Percentiles rank a stretch among this genome's conserved stretches.
Conservation (phyloP, 2,888 invertebrate species). For the Oligia strigilis region DNA sequence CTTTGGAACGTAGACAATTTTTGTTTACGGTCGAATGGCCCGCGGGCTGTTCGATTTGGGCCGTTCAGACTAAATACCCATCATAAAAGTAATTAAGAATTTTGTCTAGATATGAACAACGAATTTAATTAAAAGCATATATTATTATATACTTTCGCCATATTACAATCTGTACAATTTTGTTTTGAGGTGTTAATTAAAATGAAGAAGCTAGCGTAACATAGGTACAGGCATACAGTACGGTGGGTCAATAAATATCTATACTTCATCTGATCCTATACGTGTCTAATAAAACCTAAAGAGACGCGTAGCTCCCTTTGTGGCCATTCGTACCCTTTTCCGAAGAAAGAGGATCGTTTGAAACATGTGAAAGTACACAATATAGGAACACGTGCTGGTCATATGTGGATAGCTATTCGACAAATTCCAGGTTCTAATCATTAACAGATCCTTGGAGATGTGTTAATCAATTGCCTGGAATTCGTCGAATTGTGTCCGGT, state of each 20-base stretch:
- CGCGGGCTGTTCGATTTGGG: too few species aligned
- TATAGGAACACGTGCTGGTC: background rate
- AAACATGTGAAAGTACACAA: slow-evolving; percentile 26
- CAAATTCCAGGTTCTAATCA: background rate
- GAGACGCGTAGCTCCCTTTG: slow-evolving; percentile 32
- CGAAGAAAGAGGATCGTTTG: slow-evolving; percentile 1
- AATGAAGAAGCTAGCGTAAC: background rate
- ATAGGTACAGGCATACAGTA: background rate
- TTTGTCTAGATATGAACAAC: background rate
- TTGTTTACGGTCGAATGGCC: too few species aligned
- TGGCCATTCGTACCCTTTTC: slow-evolving; percentile 20
- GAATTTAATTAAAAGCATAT: background rate
- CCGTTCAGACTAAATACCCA: background rate
- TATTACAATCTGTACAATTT: background rate
- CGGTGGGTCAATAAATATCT: slow-evolving; percentile 15
- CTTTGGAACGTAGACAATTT: too few species aligned
- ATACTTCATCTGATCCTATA: slow-evolving; percentile 13
- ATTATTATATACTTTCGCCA: background rate
- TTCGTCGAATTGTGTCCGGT: background rate
- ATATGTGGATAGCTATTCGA: background rate
- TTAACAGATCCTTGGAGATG: background rate
- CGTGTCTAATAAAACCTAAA: slow-evolving; percentile 24
- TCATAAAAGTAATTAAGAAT: background rate
- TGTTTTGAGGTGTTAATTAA: background rate
- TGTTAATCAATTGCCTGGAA: background rate